Base-by-base conservation (phyloP, 2,113 vertebrate species). In the Uria lomvia region DNA sequence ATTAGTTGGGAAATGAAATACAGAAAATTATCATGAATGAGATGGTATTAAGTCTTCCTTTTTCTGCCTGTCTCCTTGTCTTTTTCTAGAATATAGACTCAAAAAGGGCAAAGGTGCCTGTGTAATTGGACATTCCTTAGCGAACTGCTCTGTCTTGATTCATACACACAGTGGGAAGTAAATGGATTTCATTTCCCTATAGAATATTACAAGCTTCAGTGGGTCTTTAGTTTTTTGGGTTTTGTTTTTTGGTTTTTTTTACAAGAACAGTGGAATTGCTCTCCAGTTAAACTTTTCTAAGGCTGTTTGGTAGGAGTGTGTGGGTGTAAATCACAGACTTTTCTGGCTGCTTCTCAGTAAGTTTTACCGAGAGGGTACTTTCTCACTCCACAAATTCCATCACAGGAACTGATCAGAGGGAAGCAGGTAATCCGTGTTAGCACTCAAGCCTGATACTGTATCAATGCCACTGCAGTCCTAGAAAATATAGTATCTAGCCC, bases 1-100 rank as follows among this genome's bases (percentile, higher is more conserved):
- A 97, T 97, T 97, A 97, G 79, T 36, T 97, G 80, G 91, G 76
- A 96, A 97, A 97, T 83, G 73, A 94, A 96, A 88, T 87, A 84
- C 79, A 88, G 91, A 96, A 96, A 91, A 86, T 58, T 77, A 94
- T 83, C 76, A 87, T 55, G 91, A 96, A 95, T 66, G 47, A 96
- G 56, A 72, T 65, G 60, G 40, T 45, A 68, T 87, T 92, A 90
- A 93, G 47, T 59, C 22, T 92, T 85, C 43, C 75, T 58, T 90
- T 95, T 89, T 47, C 71, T 87, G 79, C 26, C 70, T 82, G 16
- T 92, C 52, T 95, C 43, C 40, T 30, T 94, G 38, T 42, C 85
- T 92, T 82, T 82, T 91, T 92, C 78, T 42, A 60, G 73, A 93
- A 92, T 65, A 77, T 24, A 52, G 58, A 43, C 67, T 80, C 40